Evolutionary conservation across 2,888 invertebrate genomes (phyloP), one percentile per base, ranked within the genome.

Genomic region (Adelognathus sp.): DNA sequence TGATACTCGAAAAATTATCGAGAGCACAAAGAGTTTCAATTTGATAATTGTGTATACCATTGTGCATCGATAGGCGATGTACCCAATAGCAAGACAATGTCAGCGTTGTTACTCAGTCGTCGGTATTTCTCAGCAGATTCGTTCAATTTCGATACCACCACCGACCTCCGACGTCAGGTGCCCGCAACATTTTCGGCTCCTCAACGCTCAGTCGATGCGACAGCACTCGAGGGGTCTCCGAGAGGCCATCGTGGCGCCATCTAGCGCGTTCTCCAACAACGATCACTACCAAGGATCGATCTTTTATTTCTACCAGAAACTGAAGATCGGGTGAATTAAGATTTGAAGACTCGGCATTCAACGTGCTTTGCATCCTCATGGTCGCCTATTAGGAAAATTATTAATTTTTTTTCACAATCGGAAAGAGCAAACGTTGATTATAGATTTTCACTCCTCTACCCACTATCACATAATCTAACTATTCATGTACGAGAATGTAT

Each of bases 71-170:
- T n/a, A n/a, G n/a, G n/a, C n/a, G n/a, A n/a, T n/a, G n/a, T n/a
- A n/a, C n/a, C n/a, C 75, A 79, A 71, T 79, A 79, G 75, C 79
- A 79, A 71, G 79, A 75, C 79, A 75, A 79, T 75, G 56, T 50
- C 61, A 50, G 66, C 71, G 75, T 67, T 75, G 75, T 79, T 67
- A 75, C 31, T 67, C 61, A 31, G 21, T 56, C 69, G 18, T 21
- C 24, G 50, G 50, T 24, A 6, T 66, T 66, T 75, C 71, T 75
- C 66, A 70, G 76, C 72, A 75, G 64, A 73, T 46, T 29, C 31
- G 41, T n/a, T 41, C 27, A n/a, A 36, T 50, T 58, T 44, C 50
- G 46, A 73, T 11, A 31, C 50, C 1, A 33, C 63, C 31, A 9
- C n/a, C 29, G 77, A 14, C 72, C 44, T 77, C 77, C 63, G 39